Percentiles rank a stretch among this genome's conserved stretches.
Evolutionary conservation across 1,140 invertebrate species (phyloP).

Genomic region (Thaumetopoea pityocampa): DNA sequence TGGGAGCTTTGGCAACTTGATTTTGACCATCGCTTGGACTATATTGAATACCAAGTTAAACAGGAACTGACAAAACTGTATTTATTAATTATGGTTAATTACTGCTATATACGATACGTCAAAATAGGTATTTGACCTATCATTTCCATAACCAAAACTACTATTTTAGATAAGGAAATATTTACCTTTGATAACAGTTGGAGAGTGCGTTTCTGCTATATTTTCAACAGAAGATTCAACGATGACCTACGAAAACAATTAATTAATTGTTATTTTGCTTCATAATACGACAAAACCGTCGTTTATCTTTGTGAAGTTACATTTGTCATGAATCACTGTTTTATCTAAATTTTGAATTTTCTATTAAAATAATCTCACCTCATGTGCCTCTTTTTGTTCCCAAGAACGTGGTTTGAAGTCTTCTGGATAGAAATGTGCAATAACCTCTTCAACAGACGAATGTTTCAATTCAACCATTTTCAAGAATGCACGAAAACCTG

Average conservation of each 20-base stretch:
- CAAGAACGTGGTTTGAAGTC: conserved; percentile 87
- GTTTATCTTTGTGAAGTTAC: too few species aligned
- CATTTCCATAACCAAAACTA: neutral
- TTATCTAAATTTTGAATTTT: neutral
- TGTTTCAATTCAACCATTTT: conserved; percentile 88
- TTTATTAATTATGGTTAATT: too few species aligned
- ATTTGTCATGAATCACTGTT: too few species aligned
- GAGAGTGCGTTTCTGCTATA: conserved; percentile 28
- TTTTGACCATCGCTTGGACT: too few species aligned
- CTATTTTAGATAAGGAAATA: neutral
- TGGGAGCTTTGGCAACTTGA: too few species aligned
- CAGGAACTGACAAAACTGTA: too few species aligned
- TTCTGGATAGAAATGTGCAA: conserved; percentile 86
- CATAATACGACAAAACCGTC: too few species aligned
- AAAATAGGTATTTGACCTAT: too few species aligned
- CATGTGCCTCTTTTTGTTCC: conserved; percentile 82
- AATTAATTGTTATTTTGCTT: too few species aligned
- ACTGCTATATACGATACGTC: too few species aligned
- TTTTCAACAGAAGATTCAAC: conserved; percentile 35
- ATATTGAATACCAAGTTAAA: too few species aligned
- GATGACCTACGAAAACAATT: conserved; percentile 29
- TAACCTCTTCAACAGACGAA: conserved; percentile 88
- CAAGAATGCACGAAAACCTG: conserved; percentile 89
- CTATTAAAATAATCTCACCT: conserved; percentile 75
- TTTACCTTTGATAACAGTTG: conserved; percentile 44